Base-by-base conservation (phyloP, 2,797 vertebrate species). In the Dicrostonyx torquatus region DNA sequence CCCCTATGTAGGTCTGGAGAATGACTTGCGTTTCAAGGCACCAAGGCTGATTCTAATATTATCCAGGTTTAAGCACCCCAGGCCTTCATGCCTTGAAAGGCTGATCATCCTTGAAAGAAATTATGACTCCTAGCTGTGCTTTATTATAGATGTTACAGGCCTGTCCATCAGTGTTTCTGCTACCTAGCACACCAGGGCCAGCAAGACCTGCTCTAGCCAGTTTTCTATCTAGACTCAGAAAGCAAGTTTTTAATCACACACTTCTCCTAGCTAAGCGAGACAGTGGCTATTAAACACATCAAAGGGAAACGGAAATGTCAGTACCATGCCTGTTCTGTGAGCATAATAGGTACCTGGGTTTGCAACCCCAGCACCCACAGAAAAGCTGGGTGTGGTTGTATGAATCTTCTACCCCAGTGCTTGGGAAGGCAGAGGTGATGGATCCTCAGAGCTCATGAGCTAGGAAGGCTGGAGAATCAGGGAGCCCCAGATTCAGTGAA, bases 141-240 rank as follows among this genome's bases (percentile, higher is more conserved):
- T 2, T 73, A 93, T 76, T 86, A n/a, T 78, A 87, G 6, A 45
- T 60, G 31, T 18, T 43, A 43, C 22, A 62, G 34, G 77, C 29
- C n/a, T 90, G 48, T 82, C 10, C 13, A 87, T 88, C 58, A 55
- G 18, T 40, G n/a, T 90, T 92, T 90, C 75, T 92, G 40, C 40
- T 8, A 31, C 11, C n/a, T 79, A 60, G 14, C 17, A 29, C 5
- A 6, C 62, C n/a, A 85, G 43, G 22, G 18, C 2, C 2, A 83
- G 31, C 20, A 40, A 89, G 37, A 75, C 12, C 13, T 11, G 4
- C n/a, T 45, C 7, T 58, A 12, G 34, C 18, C 82, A 31, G 17
- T 93, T 89, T 95, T 83, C 50, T 68, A 17, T 45, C 31, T 45
- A 76, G 37, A 34, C 43, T 12, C 86, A 64, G 50, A 87, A 89